A percentile compares a stretch with the other conserved stretches of the same genome.
phyloP scores from a whole-genome alignment of 2,113 vertebrate species.

The Damaliscus lunatus region DNA sequence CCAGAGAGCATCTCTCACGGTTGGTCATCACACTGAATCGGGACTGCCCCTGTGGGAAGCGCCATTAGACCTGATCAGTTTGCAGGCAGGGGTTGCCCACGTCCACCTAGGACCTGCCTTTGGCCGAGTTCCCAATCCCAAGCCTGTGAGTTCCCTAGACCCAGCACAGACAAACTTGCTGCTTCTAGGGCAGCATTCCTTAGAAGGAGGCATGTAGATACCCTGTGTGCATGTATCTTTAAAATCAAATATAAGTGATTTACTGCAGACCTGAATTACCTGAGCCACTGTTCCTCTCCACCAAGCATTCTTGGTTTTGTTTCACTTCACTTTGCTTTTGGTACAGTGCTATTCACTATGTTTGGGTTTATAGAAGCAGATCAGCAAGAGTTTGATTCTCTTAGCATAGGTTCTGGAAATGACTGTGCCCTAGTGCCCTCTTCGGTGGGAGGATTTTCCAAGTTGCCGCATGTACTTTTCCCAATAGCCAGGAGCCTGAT shows the following conservation, averaged over 20 bases:
- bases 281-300: background rate
- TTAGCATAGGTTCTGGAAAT: background rate
- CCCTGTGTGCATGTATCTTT: background rate
- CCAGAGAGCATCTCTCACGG: background rate
- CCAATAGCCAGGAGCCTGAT: background rate
- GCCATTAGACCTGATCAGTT: background rate
- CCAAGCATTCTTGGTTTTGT: background rate
- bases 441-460: background rate
- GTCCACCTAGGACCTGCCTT: background rate
- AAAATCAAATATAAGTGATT: background rate
- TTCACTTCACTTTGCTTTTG: background rate
- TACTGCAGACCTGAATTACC: background rate
- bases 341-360: background rate
- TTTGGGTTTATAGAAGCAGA: background rate
- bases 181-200: background rate
- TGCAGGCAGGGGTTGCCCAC: background rate
- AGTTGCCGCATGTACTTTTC: background rate
- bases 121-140: background rate
- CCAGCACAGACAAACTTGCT: fast-evolving
- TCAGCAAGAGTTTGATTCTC: background rate
- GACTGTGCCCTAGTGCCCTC: background rate
- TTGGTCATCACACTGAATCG: background rate
- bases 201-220: background rate
- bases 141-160: background rate
- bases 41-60: background rate